Percentiles rank a stretch among this genome's conserved stretches.
phyloP scores from a whole-genome alignment of 2,113 vertebrate genomes.

The Centropristis striata region DNA sequence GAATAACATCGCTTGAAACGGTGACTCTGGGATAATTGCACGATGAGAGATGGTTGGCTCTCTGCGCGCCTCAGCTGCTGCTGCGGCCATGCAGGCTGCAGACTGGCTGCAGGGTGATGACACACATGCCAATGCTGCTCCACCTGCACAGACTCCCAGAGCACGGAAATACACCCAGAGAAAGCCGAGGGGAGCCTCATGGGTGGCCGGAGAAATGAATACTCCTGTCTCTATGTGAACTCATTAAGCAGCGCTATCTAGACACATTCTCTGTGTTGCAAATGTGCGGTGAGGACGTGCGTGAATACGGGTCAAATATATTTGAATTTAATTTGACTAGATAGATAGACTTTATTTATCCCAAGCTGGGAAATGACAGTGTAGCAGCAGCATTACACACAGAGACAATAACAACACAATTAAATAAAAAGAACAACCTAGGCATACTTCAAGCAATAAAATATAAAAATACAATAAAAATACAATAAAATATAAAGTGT shows the following conservation, averaged over 20 bases:
- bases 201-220: conserved; percentile 87
- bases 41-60: conserved; percentile 77
- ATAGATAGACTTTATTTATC: too few relatives aligned
- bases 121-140: conserved; percentile 89
- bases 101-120: conserved; percentile 87
- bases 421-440: too few relatives aligned
- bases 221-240: conserved; percentile 63
- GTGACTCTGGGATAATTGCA: conserved; percentile 70
- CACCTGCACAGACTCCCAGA: conserved; percentile 86
- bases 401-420: too few relatives aligned
- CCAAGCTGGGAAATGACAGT: too few relatives aligned
- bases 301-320: background rate
- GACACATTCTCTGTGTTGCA: conserved; percentile 14
- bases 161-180: conserved; percentile 83
- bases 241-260: conserved; percentile 72
- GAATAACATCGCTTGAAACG: conserved; percentile 38
- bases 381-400: too few relatives aligned
- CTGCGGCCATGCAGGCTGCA: conserved; percentile 64
- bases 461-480: too few relatives aligned
- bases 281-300: conserved; percentile 19
- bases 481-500: too few relatives aligned
- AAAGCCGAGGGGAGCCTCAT: conserved; percentile 82
- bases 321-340: background rate
- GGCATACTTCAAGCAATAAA: too few relatives aligned
- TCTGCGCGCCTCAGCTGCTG: conserved; percentile 75